Base-by-base conservation (phyloP, 2,888 invertebrate genomes). In the Calephelis perditalis region DNA sequence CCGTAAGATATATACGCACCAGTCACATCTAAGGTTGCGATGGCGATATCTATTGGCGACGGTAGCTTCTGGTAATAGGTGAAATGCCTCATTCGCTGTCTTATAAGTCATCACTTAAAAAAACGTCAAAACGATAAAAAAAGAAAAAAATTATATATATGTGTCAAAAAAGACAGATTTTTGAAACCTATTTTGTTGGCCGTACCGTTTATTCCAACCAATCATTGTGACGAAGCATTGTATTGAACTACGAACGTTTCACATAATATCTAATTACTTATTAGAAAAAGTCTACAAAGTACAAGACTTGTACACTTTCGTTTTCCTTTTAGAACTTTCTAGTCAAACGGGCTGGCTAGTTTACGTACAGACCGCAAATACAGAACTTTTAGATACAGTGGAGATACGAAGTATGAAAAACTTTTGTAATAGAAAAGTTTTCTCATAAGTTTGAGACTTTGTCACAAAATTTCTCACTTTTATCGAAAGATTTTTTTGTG, bases 271-370 rank as follows among this genome's bases (percentile, higher is more conserved):
- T 68, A 69, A 68, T 67, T 60, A 60, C 65, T 64, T 63, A 59
- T 47, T 58, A 62, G 68, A 69, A 70, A 72, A 70, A 68, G 65
- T 65, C 36, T 62, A 64, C 64, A 63, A 62, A 52, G 60, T 62
- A 64, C 64, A 63, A 61, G 54, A 60, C 68, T 68, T 63, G 65
- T 63, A 62, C 60, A 70, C 72, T 72, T 72, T 71, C 72, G 62
- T 69, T 71, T 70, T 71, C 70, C 52, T 64, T 66, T 61, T 49
- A 59, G 62, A 65, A 71, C 72, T 71, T 72, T 72, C 71, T 70
- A 71, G 63, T 58, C 63, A 62, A 68, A 65, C 60, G 67, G 61
- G 63, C 69, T 62, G 59, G 45, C 59, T 37, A 59, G 26, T 52
- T 52, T 10, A 11, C 26, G 49, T 52, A 52, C 52, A 6, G 52